Base-by-base conservation (phyloP, 2,888 invertebrate species). In the Papilio protenor region DNA sequence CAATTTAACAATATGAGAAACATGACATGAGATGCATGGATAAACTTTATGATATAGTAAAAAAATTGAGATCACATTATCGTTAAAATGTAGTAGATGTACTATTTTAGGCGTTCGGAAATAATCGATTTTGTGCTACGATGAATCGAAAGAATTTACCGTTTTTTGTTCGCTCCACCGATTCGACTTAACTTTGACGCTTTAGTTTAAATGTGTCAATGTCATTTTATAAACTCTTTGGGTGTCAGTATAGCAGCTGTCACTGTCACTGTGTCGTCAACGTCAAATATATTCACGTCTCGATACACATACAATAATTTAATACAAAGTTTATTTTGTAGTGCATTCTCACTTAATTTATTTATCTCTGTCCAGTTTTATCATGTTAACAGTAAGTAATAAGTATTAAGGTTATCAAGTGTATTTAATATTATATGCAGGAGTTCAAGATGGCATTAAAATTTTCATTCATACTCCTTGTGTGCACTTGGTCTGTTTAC, bases 401-500 rank as follows among this genome's bases (percentile, higher is more conserved):
- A 66, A 40, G 55, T 45, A 33, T 52, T 69, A 21, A 69, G 14
- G 33, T 21, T 57, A 27, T 72, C 0, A 21, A 74, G 27, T 3
- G 27, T 6, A 27, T 61, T 27, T 11, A 16, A 27, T 27, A 27
- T 27, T 27, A 27, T 27, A 61, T 12, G 27, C 14, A 47, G 52
- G 21, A 57, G 33, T 23, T 52, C 14, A 78, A 23, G 1, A 78
- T 78, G 78, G 61, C n/a, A 47, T 45, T 57, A 23, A 75, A 55
- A 47, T 8, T 78, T 33, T n/a, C 75, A 27, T 40, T 78, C 1
- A 3, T 61, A 18, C 21, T 75, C 27, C 2, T 78, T 66, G 11
- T 78, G 2, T 75, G 45, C 14, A 45, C 33, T 27, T 55, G n/a
- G 72, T 57, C 45, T 33, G 72, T 88, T 73, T 85, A 86, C 81